phyloP scores from a whole-genome alignment of 2,888 invertebrate species.

The Xestia ashworthii region DNA sequence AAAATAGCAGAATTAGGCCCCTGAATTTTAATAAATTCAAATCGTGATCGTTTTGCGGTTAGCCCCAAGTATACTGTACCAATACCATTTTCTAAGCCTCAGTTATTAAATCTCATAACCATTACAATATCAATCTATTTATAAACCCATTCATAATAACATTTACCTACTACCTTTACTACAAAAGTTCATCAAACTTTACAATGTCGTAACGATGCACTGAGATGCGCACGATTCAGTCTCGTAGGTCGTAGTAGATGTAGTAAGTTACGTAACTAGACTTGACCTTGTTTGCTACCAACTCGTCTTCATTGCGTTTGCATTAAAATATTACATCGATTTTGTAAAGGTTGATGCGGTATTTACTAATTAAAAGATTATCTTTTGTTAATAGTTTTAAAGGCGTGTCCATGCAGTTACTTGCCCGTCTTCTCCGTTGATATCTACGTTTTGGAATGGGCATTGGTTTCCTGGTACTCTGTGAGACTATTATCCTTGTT shows the following conservation, averaged over 20 bases:
- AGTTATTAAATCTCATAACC: constrained; percentile 5
- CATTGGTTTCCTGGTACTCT: too few relatives aligned
- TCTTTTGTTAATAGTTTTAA: neutral
- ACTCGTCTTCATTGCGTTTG: constrained; percentile 71
- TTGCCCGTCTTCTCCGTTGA: too few relatives aligned
- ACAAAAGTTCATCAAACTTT: constrained; percentile 54
- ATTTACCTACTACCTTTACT: constrained; percentile 33
- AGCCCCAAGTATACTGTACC: neutral
- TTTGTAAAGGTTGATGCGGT: constrained; percentile 55
- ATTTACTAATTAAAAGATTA: neutral
- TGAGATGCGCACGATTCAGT: constrained; percentile 74
- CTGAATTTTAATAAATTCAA: neutral
- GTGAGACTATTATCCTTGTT: too few relatives aligned
- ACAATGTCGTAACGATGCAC: constrained; percentile 59
- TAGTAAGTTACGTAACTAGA: constrained; percentile 60
- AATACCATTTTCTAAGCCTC: neutral
- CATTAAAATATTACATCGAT: constrained; percentile 58
- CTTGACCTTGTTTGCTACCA: constrained; percentile 68
- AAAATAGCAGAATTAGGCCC: too few relatives aligned
- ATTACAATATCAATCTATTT: neutral
- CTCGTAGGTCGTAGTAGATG: constrained; percentile 58
- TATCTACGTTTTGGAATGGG: too few relatives aligned
- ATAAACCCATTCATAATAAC: constrained; percentile 12
- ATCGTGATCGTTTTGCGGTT: constrained; percentile 8
- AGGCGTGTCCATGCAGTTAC: too few relatives aligned